Base-by-base conservation (phyloP, 1,140 invertebrate genomes). In the Aphelenchoides besseyi region DNA sequence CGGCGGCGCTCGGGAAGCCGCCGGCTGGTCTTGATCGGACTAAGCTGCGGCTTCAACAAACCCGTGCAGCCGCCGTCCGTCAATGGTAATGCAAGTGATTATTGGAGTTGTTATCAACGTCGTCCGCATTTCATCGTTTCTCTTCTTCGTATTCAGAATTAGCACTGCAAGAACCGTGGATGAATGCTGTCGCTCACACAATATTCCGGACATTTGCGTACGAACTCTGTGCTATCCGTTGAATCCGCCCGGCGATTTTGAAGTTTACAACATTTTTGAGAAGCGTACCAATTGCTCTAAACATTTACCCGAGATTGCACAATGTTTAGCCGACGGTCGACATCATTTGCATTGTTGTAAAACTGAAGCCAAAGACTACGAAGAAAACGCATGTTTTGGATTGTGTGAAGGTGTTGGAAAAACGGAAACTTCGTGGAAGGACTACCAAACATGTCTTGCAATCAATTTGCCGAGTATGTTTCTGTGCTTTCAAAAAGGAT, bases 381-480 rank as follows among this genome's bases (percentile, higher is more conserved):
- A 75, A n/a, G 69, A 75, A 53, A 48, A 41, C 36, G 67, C 74
- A 2, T 75, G 74, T 41, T 75, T 75, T 32, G 68, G 54, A 5
- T 33, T 75, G n/a, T 75, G 74, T 8, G 41, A 75, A 28, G 74
- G 61, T 9, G 37, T 35, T 48, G 54, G 41, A 29, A 35, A 52
- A 28, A 16, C 12, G 9, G 30, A 23, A 5, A 55, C 2, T 23
- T 18, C 33, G 9, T 77, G 74, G 75, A 74, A 30, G 2, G 30
- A 74, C 1, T 78, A 78, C 54, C 74, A 75, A 52, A 66, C 74
- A 1, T 75, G 74, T 68, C 36, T 75, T 9, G 75, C 74, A 16
- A 74, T 75, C 0, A 75, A 75, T 36, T 26, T 75, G 5, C 52
- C 18, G 2, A 30, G 18, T n/a, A 75, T 75, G 74, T 76, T 75